Base-by-base conservation (phyloP, 2,888 invertebrate genomes). In the Papilio demoleus region DNA sequence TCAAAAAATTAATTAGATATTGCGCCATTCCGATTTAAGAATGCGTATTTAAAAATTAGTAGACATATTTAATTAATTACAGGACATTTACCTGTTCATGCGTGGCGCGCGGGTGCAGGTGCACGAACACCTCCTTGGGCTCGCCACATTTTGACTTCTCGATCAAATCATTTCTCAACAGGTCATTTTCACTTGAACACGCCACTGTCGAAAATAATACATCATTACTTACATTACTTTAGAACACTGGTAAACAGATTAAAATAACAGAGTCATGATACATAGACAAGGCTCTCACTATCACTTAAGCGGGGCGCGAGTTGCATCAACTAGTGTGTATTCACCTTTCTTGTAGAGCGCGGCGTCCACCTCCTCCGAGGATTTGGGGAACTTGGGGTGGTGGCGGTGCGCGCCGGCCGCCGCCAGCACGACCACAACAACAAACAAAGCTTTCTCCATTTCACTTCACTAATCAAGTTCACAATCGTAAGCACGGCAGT, bases 71-170 rank as follows among this genome's bases (percentile, higher is more conserved):
- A 22, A 22, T 27, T 14, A 24, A 42, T 80, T 82, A n/a, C n/a
- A n/a, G n/a, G n/a, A n/a, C n/a, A n/a, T n/a, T n/a, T n/a, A 92
- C 92, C 87, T 88, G 85, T 74, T 89, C 83, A 69, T 88, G 85
- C 6, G 86, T 82, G 24, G 81, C 83, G 70, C 81, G 80, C 1
- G 83, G 81, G 19, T 83, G 82, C 47, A 92, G 77, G 65, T 83
- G 81, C 14, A 87, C 79, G 78, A 91, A 92, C 34, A 88, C 87
- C 38, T 90, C 90, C 74, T 87, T 88, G 6, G 92, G 92, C 12
- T 81, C 83, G 12, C 91, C 90, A 69, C 92, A 92, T 71, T 81
- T 84, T 14, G 92, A 85, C 66, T 88, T 82, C 67, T 87, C 81
- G 45, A 92, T 88, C 27, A 90, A 78, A 68, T 83, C 82, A 69